A percentile compares a stretch with the other conserved stretches of the same genome.
Evolutionary conservation across 1,140 invertebrate genomes (phyloP).

Genomic region (Anadara kagoshimensis): DNA sequence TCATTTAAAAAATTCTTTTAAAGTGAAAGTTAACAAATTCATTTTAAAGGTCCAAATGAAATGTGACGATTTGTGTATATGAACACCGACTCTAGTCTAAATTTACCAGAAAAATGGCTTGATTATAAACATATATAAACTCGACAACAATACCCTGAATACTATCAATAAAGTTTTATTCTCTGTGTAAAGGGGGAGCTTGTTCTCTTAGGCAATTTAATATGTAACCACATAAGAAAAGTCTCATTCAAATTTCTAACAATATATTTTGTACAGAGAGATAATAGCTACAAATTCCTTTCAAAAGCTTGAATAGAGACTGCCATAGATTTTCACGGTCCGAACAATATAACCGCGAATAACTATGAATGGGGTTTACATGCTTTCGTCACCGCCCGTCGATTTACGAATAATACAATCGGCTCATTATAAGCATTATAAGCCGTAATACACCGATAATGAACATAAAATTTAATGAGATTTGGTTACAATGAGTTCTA

Average conservation of each 20-base stretch:
- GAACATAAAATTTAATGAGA: slow-evolving; percentile 39
- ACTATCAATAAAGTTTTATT: slow-evolving; percentile 47
- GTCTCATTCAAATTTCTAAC: slow-evolving; percentile 65
- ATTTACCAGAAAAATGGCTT: too few relatives aligned
- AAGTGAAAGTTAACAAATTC: too few relatives aligned
- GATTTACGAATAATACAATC: slow-evolving; percentile 20
- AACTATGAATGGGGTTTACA: slow-evolving; percentile 21
- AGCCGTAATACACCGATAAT: slow-evolving; percentile 26
- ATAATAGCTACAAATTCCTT: slow-evolving; percentile 64
- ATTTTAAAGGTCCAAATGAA: too few relatives aligned
- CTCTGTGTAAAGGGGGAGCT: slow-evolving; percentile 42
- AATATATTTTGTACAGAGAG: slow-evolving; percentile 64
- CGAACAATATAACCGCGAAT: slow-evolving; percentile 28
- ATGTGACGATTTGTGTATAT: too few relatives aligned
- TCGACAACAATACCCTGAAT: too few relatives aligned
- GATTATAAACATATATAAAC: too few relatives aligned
- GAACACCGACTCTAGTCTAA: too few relatives aligned
- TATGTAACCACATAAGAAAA: slow-evolving; percentile 66
- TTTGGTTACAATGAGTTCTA: slow-evolving; percentile 26
- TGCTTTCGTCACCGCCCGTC: slow-evolving; percentile 12
- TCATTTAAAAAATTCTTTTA: too few relatives aligned
- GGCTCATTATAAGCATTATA: slow-evolving; percentile 5
- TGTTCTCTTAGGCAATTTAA: slow-evolving; percentile 53
- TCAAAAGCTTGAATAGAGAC: slow-evolving; percentile 52
- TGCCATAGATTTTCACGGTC: slow-evolving; percentile 64